phyloP scores from a whole-genome alignment of 2,888 invertebrate genomes.

The Conomelus anceps region DNA sequence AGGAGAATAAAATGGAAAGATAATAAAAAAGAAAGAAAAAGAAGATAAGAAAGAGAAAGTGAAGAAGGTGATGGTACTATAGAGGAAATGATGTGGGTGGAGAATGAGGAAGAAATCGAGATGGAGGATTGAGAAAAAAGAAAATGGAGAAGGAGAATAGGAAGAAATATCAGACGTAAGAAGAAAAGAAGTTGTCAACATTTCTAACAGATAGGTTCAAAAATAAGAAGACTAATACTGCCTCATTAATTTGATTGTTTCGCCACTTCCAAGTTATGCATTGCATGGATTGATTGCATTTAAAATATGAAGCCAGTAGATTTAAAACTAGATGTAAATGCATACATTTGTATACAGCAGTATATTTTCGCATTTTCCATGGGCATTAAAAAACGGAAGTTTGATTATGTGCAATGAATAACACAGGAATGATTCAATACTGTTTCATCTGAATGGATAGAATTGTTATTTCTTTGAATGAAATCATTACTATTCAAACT shows the following conservation, averaged over 20 bases:
- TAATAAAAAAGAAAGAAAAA: background rate
- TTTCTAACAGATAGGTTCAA: no score
- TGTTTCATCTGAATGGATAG: background rate
- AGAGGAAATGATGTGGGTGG: no score
- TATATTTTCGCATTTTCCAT: background rate
- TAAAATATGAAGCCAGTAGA: background rate
- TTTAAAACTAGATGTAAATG: background rate
- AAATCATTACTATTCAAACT: background rate
- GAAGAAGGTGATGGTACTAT: background rate
- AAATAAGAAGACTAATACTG: no score
- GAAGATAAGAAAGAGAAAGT: background rate
- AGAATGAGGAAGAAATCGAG: background rate
- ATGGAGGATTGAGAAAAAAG: background rate
- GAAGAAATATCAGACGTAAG: background rate
- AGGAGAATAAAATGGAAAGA: background rate
- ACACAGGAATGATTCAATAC: background rate
- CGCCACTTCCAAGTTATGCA: no score
- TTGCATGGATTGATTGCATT: background rate
- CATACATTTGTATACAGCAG: background rate
- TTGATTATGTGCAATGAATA: background rate
- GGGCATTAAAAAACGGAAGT: background rate
- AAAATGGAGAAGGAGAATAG: background rate
- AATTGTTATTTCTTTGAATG: background rate
- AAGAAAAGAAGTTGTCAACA: no score
- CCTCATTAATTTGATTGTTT: no score